phyloP scores from a whole-genome alignment of 2,113 vertebrate genomes.

The Pollimyrus isidori region DNA sequence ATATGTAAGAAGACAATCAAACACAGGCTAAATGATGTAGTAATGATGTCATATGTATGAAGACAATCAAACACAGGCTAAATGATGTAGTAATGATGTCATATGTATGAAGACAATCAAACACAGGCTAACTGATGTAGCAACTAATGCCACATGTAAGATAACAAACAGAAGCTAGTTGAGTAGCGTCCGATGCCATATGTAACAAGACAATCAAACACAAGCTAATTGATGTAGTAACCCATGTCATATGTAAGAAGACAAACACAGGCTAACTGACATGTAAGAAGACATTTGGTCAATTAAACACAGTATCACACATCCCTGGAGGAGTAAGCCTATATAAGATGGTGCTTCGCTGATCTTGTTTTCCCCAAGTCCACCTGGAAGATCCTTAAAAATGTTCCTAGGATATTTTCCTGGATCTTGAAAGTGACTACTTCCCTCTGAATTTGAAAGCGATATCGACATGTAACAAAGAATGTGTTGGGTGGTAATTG shows the following conservation, averaged over 20 bases:
- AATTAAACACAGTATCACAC: background rate
- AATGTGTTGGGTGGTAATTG: conserved; percentile 21
- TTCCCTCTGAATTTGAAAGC: conserved; percentile 12
- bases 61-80: background rate
- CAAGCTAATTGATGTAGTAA: background rate
- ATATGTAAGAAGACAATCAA: background rate
- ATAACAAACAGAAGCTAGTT: background rate
- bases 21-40: background rate
- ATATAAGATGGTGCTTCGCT: background rate
- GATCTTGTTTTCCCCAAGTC: background rate
- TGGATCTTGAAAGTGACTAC: conserved; percentile 8
- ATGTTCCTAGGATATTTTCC: conserved; percentile 3
- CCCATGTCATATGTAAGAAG: background rate
- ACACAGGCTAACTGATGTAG: background rate
- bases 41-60: background rate
- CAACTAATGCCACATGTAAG: background rate
- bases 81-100: background rate
- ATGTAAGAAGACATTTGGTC: background rate
- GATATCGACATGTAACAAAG: conserved; percentile 15
- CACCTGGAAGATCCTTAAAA: background rate
- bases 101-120: background rate
- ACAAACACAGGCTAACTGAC: background rate
- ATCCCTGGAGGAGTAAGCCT: background rate
- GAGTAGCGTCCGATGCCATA: background rate
- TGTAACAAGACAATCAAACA: background rate